Evolutionary conservation across 2,888 invertebrate species (phyloP).

Genomic region (Xestia rhomboidea): DNA sequence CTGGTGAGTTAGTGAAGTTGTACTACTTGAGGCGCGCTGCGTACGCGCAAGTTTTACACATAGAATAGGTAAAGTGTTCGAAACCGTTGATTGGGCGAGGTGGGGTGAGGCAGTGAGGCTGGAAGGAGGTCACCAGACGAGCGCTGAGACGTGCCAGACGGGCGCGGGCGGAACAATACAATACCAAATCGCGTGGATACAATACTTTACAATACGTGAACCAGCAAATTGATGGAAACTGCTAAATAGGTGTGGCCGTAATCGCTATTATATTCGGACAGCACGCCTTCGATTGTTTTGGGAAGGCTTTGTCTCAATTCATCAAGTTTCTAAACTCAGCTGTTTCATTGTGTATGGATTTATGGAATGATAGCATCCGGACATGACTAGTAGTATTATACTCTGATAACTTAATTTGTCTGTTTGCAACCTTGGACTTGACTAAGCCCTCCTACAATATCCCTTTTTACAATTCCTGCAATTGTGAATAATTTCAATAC

Average conservation of each 20-base stretch:
- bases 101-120: slow-evolving; percentile 39
- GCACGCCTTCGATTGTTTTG: slow-evolving; percentile 54
- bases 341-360: slow-evolving; percentile 7
- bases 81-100: slow-evolving; percentile 64
- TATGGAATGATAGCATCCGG: neutral
- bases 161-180: slow-evolving; percentile 73
- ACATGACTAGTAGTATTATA: neutral
- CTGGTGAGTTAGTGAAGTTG: slow-evolving; percentile 52
- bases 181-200: slow-evolving; percentile 59
- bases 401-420: neutral
- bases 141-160: slow-evolving; percentile 65
- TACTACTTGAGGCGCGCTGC: slow-evolving; percentile 42
- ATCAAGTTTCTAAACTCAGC: slow-evolving; percentile 17
- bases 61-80: slow-evolving; percentile 59
- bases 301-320: slow-evolving; percentile 26
- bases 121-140: slow-evolving; percentile 73
- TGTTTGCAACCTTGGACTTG: neutral
- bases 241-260: slow-evolving; percentile 54
- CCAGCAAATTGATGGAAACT: slow-evolving; percentile 58
- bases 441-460: neutral
- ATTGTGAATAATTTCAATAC: neutral
- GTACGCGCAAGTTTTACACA: slow-evolving; percentile 61
- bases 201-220: slow-evolving; percentile 55
- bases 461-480: neutral
- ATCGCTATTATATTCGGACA: slow-evolving; percentile 57